A percentile compares a stretch with the other conserved stretches of the same genome.
Evolutionary conservation across 2,888 invertebrate species (phyloP).

Genomic region (Erynnis tages): DNA sequence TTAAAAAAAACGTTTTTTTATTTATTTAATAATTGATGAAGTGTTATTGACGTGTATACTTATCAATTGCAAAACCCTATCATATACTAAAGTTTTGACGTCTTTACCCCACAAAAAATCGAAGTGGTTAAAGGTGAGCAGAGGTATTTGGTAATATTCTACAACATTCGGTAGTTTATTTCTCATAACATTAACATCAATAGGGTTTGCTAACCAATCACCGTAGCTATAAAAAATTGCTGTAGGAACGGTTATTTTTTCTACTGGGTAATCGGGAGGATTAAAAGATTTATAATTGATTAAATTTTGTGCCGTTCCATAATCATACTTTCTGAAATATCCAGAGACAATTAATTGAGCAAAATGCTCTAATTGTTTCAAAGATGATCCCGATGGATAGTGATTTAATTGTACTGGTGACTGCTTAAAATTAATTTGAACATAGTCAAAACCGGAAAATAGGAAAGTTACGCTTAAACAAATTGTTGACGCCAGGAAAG

Average conservation of each 20-base stretch:
- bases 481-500: neutral
- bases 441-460: neutral
- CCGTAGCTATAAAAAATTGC: conserved; percentile 79
- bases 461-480: neutral
- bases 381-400: conserved; percentile 83
- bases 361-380: conserved; percentile 84
- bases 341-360: conserved; percentile 79
- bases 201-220: conserved; percentile 78
- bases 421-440: conserved; percentile 57
- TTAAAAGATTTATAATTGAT: conserved; percentile 60
- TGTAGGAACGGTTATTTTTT: conserved; percentile 74
- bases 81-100: conserved; percentile 74
- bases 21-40: too few species aligned
- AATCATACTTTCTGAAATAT: conserved; percentile 70
- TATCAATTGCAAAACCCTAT: conserved; percentile 40
- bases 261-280: conserved; percentile 78
- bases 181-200: conserved; percentile 69
- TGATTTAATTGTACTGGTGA: conserved; percentile 82
- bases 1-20: too few species aligned
- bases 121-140: neutral
- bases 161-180: conserved; percentile 64
- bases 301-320: conserved; percentile 65
- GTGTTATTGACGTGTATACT: conserved; percentile 27
- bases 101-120: conserved; percentile 79
- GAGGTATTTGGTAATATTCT: conserved; percentile 63